phyloP scores from a whole-genome alignment of 2,113 vertebrate species.

The Phalacrocorax brasilianus region DNA sequence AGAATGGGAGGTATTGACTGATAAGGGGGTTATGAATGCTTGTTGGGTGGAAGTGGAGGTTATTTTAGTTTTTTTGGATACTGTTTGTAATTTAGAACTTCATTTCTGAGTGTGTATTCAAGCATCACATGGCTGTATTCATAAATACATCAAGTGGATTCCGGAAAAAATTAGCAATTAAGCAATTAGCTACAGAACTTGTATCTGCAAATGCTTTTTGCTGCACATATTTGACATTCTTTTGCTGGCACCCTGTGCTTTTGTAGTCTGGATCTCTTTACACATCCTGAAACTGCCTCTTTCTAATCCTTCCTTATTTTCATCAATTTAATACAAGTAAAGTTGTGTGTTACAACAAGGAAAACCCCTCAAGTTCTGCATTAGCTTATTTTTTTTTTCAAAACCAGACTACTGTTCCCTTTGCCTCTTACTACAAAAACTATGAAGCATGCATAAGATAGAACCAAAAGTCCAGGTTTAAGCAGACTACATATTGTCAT shows the following conservation, averaged over 20 bases:
- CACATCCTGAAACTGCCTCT: background rate
- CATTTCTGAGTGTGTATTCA: background rate
- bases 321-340: background rate
- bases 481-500: background rate
- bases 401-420: background rate
- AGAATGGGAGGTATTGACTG: background rate
- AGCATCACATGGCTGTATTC: background rate
- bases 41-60: background rate
- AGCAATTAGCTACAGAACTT: conserved; percentile 21
- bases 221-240: conserved; percentile 11
- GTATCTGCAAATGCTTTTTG: conserved; percentile 11
- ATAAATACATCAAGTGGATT: conserved; percentile 5
- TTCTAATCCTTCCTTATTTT: conserved; percentile 25
- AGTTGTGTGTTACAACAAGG: background rate
- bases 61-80: background rate
- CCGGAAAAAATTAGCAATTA: conserved; percentile 10
- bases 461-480: background rate
- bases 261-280: conserved; percentile 1
- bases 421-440: background rate
- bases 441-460: background rate
- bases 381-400: background rate
- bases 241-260: background rate
- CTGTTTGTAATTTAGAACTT: background rate
- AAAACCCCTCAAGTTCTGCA: background rate
- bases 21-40: background rate